Evolutionary conservation across 2,113 vertebrate genomes (phyloP).

Genomic region (Daboia siamensis): DNA sequence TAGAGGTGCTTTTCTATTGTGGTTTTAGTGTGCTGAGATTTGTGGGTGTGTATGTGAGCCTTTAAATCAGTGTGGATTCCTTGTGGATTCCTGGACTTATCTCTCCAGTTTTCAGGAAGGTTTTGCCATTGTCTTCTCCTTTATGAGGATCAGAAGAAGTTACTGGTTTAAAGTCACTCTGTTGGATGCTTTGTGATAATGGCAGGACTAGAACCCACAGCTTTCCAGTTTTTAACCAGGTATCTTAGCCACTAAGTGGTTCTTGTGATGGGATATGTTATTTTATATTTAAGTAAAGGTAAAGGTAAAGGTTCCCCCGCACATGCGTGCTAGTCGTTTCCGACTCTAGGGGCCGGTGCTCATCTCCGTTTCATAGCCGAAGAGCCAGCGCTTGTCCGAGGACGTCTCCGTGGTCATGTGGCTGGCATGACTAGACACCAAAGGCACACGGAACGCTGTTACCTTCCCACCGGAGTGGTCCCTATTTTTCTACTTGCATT

Average conservation of each 20-base stretch:
- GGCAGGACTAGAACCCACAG: neutral
- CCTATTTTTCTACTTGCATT: too few relatives aligned
- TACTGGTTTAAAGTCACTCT: neutral
- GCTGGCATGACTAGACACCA: too few relatives aligned
- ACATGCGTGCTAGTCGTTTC: too few relatives aligned
- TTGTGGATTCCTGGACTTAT: neutral
- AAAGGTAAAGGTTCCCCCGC: too few relatives aligned
- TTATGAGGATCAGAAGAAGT: neutral
- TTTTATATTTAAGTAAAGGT: constrained; percentile 1
- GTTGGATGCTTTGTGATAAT: neutral
- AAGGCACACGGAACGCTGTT: too few relatives aligned
- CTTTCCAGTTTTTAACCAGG: neutral
- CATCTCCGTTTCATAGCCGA: too few relatives aligned
- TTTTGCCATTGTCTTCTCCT: neutral
- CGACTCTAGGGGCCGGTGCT: too few relatives aligned
- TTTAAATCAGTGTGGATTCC: neutral
- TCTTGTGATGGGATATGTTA: neutral
- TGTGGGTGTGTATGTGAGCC: neutral
- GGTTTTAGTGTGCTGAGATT: neutral
- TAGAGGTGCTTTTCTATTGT: neutral
- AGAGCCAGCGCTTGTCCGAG: too few relatives aligned
- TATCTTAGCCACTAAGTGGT: neutral
- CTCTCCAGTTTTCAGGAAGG: neutral
- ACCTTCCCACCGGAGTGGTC: too few relatives aligned
- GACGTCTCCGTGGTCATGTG: too few relatives aligned